These are phyloP conservation scores for Manis pentadactyla DNA, from an alignment of 2,797 vertebrate genomes.

Conservation along the genomic window DNA sequence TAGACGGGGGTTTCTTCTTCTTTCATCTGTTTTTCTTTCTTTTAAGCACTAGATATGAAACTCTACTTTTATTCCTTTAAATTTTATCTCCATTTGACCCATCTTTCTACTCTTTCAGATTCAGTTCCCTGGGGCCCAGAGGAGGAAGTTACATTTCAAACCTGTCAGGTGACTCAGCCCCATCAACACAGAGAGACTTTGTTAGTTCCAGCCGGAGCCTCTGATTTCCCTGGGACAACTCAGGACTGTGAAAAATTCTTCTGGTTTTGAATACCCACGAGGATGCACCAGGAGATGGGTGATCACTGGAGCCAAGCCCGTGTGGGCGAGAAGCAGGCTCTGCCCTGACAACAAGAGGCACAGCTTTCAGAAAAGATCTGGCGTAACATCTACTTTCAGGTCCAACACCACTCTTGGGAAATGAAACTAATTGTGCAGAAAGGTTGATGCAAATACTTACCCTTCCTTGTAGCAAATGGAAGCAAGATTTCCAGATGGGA, in stretches of 20 bases:
- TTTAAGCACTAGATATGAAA: background rate
- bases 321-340: background rate
- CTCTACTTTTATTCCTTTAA: background rate
- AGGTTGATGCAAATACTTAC: background rate
- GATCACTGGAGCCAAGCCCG: background rate
- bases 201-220: background rate
- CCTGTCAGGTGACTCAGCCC: constrained; percentile 39
- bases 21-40: background rate
- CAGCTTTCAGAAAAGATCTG: background rate
- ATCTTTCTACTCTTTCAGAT: constrained; percentile 11
- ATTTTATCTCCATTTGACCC: constrained; percentile 42
- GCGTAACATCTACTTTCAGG: constrained; percentile 25
- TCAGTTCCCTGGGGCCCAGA: background rate
- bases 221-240: background rate
- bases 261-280: background rate
- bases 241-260: background rate
- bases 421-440: constrained; percentile 18
- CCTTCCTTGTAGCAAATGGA: constrained; percentile 25
- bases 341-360: background rate
- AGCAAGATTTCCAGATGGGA: background rate
- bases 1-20: background rate
- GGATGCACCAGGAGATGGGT: background rate
- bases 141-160: constrained; percentile 59
- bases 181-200: constrained; percentile 48
- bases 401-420: constrained; percentile 36